Percentiles rank a stretch among this genome's conserved stretches.
phyloP scores from a whole-genome alignment of 2,113 vertebrate genomes.

The Equus przewalskii region DNA sequence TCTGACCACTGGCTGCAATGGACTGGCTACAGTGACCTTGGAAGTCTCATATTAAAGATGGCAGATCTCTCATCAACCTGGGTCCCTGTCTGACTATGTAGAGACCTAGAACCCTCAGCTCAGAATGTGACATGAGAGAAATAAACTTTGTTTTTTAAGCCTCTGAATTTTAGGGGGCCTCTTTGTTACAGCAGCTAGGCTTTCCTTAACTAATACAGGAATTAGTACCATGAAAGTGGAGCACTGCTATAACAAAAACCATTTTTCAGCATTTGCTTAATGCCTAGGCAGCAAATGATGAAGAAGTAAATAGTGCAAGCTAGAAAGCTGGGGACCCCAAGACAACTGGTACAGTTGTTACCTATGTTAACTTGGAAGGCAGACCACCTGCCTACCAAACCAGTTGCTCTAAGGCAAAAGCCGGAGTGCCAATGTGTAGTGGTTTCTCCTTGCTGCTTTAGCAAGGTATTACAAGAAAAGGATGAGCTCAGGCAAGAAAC shows the following conservation, averaged over 20 bases:
- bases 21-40: slow-evolving; percentile 8
- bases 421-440: neutral
- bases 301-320: slow-evolving; percentile 30
- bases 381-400: neutral
- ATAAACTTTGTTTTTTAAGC: slow-evolving; percentile 21
- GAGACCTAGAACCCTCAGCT: slow-evolving; percentile 23
- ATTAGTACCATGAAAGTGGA: neutral
- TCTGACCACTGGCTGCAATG: neutral
- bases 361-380: neutral
- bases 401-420: slow-evolving; percentile 1
- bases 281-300: neutral
- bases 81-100: neutral
- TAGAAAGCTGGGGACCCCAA: neutral
- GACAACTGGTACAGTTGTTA: neutral
- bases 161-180: neutral
- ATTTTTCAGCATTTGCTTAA: slow-evolving; percentile 12
- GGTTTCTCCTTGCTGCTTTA: neutral
- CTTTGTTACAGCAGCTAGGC: neutral
- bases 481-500: neutral
- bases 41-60: slow-evolving; percentile 22
- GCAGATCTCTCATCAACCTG: neutral
- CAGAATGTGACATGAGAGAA: slow-evolving; percentile 44
- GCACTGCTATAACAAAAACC: slow-evolving; percentile 25
- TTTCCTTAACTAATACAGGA: neutral
- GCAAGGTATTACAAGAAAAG: slow-evolving; percentile 4